Base-by-base conservation (phyloP, 2,797 vertebrate genomes). In the Intellagama lesueurii region DNA sequence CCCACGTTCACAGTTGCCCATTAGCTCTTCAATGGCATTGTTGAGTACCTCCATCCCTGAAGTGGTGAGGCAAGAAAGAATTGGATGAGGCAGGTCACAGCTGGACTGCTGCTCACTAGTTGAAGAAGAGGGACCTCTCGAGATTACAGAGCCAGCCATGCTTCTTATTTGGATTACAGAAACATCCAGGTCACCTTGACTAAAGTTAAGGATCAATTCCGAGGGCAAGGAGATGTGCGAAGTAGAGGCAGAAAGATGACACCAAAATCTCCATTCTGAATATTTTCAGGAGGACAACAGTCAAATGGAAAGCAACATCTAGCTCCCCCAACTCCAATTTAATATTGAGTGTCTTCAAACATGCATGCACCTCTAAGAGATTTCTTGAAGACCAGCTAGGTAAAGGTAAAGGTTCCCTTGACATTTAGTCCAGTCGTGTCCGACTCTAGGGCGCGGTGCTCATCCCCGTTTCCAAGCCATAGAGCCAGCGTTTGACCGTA, bases 31-130 rank as follows among this genome's bases (percentile, higher is more conserved):
- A 1, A 99, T 99, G n/a, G 98, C 98, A 88, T 98, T 95, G 69
- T 99, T 99, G 93, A 99, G 86, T 87, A 99, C 98, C 87, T 99
- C 98, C 98, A 99, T 99, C 79, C 99, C 99, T 99, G 92, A 1
- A 69, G 49, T 60, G 82, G n/a, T 0, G 0, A 77, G 19, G 80
- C 14, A 75, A 1, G 32, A 32, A 72, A 0, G 14, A 47, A 66
- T 0, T n/a, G 9, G 4, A 1, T 0, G 0, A 87, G 17, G 22
- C 44, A 83, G 49, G 66, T 2, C 70, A 70, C 60, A 17, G 26
- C 47, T 26, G n/a, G 47, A 7, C 9, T 8, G 5, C 26, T 70
- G 14, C 49, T 77, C 64, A 69, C 52, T 28, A 35, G 60, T 35
- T 32, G 47, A 26, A 47, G 44, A n/a, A 81, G 52, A 44, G 44